Evolutionary conservation across 2,113 vertebrate genomes (phyloP), one percentile per base, ranked within the genome.

Genomic region (Cynoglossus semilaevis): DNA sequence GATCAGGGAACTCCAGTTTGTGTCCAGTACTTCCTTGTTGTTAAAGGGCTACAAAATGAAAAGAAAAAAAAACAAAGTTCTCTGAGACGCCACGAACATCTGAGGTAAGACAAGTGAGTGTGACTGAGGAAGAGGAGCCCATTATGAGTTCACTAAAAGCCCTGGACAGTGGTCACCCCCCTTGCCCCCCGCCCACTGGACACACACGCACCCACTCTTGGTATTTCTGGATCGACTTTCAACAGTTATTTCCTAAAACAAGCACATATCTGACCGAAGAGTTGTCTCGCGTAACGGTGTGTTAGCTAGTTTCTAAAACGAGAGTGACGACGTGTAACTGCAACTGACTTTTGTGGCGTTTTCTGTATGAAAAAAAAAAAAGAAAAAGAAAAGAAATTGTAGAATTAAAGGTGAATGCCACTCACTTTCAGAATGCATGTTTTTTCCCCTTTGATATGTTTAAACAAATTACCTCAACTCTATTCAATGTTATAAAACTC

Each of bases 1-100:
- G 84, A 82, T 85, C 85, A 87, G 85, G 85, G 84, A 87, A 73
- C 73, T 65, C 77, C 72, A 51, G 85, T 80, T 82, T 82, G 85
- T 85, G 85, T 81, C 84, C 62, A 75, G 77, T 82, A 85, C 74
- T 80, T 85, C 61, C 76, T 75, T 76, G 78, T 79, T 81, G 82
- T 67, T 48, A 76, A 89, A 89, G 88, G 88, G 88, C 88, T 89
- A 89, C 74, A 71, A 77, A 85, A 84, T 22, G 74, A 70, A 77
- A 63, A 77, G 70, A 63, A 1, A 0, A 51, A 76, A 29, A 2
- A 29, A 29, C 22, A 29, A 29, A 29, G 22, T 29, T 29, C 22
- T 29, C 22, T 29, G 22, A 29, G 22, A 29, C 22, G 2, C 22
- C 22, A 29, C 22, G 6, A 29, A 29, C 22, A 6, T 29, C 22